Conservation (phyloP, 2,888 invertebrate species). For the Philopedon plagiatum region DNA sequence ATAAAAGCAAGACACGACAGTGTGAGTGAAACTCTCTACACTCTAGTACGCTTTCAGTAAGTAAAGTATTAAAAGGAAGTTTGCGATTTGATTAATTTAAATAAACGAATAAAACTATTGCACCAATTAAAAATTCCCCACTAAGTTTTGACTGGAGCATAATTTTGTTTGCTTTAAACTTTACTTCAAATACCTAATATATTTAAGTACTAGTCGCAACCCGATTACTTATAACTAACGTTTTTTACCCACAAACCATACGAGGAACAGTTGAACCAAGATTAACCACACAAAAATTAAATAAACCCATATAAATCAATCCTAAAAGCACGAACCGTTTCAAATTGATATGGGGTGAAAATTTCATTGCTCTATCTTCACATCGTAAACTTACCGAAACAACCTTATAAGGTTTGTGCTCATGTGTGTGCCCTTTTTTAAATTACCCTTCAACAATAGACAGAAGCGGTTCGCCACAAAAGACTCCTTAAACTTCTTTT, state of each 20-base stretch:
- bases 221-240: background rate
- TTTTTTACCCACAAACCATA: background rate
- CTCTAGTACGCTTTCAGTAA: no score
- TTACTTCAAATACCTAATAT: no score
- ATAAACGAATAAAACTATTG: no score
- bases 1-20: no score
- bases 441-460: constrained; percentile 59
- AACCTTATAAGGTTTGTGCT: constrained; percentile 38
- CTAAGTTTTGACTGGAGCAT: no score
- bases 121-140: no score
- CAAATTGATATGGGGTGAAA: constrained; percentile 67
- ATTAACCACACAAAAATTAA: constrained; percentile 23
- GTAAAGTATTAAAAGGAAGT: no score
- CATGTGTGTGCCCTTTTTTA: constrained; percentile 59
- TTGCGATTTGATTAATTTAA: no score
- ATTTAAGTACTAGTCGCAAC: no score
- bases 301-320: constrained; percentile 46
- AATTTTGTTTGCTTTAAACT: no score
- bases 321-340: constrained; percentile 49
- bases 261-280: background rate
- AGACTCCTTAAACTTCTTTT: constrained; percentile 45
- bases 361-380: constrained; percentile 64
- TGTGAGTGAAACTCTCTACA: no score
- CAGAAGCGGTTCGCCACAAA: constrained; percentile 49
- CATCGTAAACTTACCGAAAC: constrained; percentile 59